Evolutionary conservation across 2,797 vertebrate genomes (phyloP).

Genomic region (Sardinella longiceps): DNA sequence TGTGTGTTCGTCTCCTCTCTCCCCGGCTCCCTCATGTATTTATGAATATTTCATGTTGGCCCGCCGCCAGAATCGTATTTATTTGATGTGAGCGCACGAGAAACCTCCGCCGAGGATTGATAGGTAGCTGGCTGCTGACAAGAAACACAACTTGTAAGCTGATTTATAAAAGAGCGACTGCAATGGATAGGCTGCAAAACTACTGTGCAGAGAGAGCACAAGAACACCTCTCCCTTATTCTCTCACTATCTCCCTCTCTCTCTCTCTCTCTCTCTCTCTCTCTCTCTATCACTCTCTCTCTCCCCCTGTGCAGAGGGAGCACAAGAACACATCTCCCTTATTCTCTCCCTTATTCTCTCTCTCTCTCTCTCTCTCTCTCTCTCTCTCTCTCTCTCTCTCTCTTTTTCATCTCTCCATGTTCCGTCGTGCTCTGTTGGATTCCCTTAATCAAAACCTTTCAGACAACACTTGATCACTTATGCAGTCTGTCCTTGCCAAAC

Average conservation of each 20-base stretch:
- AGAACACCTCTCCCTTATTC: neutral
- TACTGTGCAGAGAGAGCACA: neutral
- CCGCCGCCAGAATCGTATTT: slow-evolving; percentile 61
- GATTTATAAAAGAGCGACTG: neutral
- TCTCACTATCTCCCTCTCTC: neutral
- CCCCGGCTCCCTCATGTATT: slow-evolving; percentile 53
- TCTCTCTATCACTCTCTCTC: neutral
- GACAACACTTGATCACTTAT: neutral
- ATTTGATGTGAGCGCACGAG: slow-evolving; percentile 37
- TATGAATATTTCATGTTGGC: slow-evolving; percentile 72
- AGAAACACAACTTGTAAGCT: slow-evolving; percentile 25
- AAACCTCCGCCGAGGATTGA: neutral
- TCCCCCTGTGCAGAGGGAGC: neutral
- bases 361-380: neutral
- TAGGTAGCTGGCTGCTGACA: slow-evolving; percentile 8
- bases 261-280: no score
- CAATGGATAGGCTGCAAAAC: neutral
- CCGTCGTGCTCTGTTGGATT: neutral
- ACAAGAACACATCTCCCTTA: neutral
- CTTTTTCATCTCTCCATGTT: neutral
- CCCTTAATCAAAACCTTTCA: neutral
- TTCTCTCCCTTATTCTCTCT: neutral
- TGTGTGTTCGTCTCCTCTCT: neutral
- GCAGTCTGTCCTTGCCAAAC: slow-evolving; percentile 16
- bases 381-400: neutral